A percentile compares a stretch with the other conserved stretches of the same genome.
These are phyloP conservation scores for Tortricodes alternella DNA, from an alignment of 2,888 invertebrate genomes.

Conservation along the genomic window DNA sequence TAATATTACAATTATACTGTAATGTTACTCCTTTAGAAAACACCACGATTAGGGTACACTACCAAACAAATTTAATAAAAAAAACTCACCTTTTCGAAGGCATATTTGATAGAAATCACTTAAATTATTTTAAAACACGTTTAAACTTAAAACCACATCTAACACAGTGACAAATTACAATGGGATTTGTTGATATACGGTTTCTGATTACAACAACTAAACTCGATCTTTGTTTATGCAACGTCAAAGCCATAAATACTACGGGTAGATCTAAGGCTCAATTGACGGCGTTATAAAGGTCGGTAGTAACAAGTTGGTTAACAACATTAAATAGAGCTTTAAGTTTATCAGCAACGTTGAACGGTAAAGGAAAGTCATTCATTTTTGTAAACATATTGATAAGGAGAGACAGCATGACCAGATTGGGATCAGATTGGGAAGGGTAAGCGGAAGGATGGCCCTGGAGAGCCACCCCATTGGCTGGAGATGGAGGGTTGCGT, in stretches of 20 bases:
- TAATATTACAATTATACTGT: not conserved
- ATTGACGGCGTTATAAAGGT: not conserved
- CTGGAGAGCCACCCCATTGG: not conserved
- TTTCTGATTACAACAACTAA: not conserved
- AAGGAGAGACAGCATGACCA: not conserved
- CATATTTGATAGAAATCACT: too few relatives aligned
- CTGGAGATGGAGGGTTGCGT: not conserved
- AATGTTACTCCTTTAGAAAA: too few relatives aligned
- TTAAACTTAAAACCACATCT: not conserved
- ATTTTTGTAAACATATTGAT: not conserved
- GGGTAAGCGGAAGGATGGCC: not conserved
- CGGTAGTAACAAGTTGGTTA: not conserved
- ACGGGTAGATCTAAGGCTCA: not conserved
- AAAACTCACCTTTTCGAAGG: too few relatives aligned
- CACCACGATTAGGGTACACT: not conserved
- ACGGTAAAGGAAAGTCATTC: not conserved
- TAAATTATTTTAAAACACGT: not conserved
- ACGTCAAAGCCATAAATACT: not conserved
- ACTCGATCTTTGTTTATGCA: not conserved
- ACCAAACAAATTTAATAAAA: too few relatives aligned
- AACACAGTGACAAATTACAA: not conserved
- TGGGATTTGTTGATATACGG: not conserved
- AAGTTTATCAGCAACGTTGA: not conserved
- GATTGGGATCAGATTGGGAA: not conserved
- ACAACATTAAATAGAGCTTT: too few relatives aligned